Evolutionary conservation across 2,113 vertebrate species (phyloP), one percentile per base, ranked within the genome.

Genomic region (Vanacampus margaritifer): DNA sequence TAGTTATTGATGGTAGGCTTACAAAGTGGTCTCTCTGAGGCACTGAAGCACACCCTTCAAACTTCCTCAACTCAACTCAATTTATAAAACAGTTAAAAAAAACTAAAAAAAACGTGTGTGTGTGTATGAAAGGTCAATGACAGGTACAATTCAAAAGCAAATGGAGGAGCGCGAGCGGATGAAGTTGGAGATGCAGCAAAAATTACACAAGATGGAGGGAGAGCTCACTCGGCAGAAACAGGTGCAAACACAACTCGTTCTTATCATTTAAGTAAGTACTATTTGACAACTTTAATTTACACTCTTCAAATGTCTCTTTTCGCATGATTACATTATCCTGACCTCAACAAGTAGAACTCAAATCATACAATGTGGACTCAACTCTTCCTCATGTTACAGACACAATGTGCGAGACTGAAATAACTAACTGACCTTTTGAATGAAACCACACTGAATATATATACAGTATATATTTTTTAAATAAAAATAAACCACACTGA

Each of bases 151-250:
- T 0, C 80, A 87, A 74, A 87, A 63, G 12, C 90, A 88, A 19
- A 81, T 62, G 26, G 87, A 92, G 24, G 89, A 91, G 56, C 89
- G 83, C 32, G 87, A 90, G 58, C 79, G 66, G 16, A 84, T 93
- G 58, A 92, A 89, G 79, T 65, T 62, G 65, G 71, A 79, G 41
- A 82, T 93, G 50, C 88, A 93, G 70, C 75, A 82, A 35, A 89
- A 81, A 43, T 88, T 90, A 3, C 77, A 86, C 72, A 89, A 93
- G 37, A 26, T 91, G 0, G 86, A 93, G 16, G 86, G 88, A 45
- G 84, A 93, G 0, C 62, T 92, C 39, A 84, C 71, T 1, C 81
- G 90, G 67, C 92, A 94, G 73, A 93, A 87, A 85, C 90, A 91
- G 93, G 94, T 95, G 35, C 56, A 50, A 17, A 32, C 5, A 28